Conservation (phyloP, 2,113 vertebrate genomes). For the Otocyon megalotis region DNA sequence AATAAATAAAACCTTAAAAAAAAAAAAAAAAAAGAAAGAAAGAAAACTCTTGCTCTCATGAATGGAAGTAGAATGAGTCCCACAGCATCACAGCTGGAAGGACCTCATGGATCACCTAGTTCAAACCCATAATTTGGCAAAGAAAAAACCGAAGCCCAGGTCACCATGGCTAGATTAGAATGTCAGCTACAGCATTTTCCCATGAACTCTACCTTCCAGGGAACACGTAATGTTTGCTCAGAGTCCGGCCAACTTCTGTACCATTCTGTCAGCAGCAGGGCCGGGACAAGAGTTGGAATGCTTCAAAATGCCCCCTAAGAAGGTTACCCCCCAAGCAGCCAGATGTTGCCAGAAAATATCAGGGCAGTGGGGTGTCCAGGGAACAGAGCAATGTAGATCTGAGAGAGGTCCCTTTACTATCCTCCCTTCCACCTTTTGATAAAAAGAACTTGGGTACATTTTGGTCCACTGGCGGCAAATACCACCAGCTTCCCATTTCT, state of each 20-base stretch:
- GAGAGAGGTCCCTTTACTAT: not conserved
- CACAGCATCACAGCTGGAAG: not conserved
- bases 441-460: not conserved
- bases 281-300: not conserved
- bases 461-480: not conserved
- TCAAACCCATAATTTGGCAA: not conserved
- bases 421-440: not conserved
- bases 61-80: not conserved
- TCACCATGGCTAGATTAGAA: not conserved
- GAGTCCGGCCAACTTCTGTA: not conserved
- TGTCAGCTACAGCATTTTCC: not conserved
- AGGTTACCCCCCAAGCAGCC: not conserved
- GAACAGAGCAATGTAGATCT: not conserved
- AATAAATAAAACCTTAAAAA: too few relatives aligned
- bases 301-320: not conserved
- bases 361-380: not conserved
- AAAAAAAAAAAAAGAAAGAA: too few relatives aligned
- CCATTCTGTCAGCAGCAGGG: not conserved
- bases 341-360: not conserved
- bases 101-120: not conserved
- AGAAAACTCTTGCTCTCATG: not conserved
- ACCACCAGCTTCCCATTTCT: not conserved
- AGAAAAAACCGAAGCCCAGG: not conserved
- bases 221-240: not conserved
- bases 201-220: not conserved